These are phyloP conservation scores for Notarius quadriscutis DNA, from an alignment of 2,113 vertebrate genomes.

Conservation along the genomic window DNA sequence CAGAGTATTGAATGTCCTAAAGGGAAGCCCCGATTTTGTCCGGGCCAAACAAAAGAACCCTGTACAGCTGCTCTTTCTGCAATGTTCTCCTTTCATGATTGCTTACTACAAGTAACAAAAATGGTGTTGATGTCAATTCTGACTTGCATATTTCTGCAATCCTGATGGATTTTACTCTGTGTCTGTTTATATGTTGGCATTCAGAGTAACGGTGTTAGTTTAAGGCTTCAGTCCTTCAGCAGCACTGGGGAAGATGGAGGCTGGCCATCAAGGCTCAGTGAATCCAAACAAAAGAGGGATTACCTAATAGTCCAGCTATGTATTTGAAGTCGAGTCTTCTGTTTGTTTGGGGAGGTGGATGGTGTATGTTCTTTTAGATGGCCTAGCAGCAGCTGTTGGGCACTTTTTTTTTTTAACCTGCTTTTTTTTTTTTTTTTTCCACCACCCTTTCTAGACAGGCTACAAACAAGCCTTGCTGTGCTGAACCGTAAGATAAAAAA, in stretches of 20 bases:
- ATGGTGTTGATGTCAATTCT: not conserved
- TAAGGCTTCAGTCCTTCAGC: conserved; percentile 64
- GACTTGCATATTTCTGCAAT: conserved; percentile 30
- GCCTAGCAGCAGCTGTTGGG: conserved; percentile 70
- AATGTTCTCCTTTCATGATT: not conserved
- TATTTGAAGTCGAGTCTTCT: conserved; percentile 82
- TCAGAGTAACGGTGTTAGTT: conserved; percentile 59
- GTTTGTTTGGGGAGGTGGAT: conserved; percentile 82
- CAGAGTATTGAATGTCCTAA: conserved; percentile 75
- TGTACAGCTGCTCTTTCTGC: conserved; percentile 57
- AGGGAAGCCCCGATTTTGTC: conserved; percentile 72
- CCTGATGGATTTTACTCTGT: conserved; percentile 34
- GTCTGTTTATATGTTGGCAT: conserved; percentile 45
- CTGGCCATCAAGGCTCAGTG: conserved; percentile 79
- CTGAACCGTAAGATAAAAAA: not conserved
- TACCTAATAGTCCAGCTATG: conserved; percentile 86
- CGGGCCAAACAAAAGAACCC: conserved; percentile 66
- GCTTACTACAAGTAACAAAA: conserved; percentile 1
- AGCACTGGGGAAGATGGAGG: conserved; percentile 74
- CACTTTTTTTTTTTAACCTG: conserved; percentile 69
- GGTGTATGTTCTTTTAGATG: conserved; percentile 77
- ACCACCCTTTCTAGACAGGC: conserved; percentile 2
- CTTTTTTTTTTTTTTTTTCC: not conserved
- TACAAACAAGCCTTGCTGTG: conserved; percentile 10
- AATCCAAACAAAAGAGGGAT: conserved; percentile 85